These are phyloP conservation scores for Zeus faber DNA, from an alignment of 2,113 vertebrate genomes.

Conservation along the genomic window DNA sequence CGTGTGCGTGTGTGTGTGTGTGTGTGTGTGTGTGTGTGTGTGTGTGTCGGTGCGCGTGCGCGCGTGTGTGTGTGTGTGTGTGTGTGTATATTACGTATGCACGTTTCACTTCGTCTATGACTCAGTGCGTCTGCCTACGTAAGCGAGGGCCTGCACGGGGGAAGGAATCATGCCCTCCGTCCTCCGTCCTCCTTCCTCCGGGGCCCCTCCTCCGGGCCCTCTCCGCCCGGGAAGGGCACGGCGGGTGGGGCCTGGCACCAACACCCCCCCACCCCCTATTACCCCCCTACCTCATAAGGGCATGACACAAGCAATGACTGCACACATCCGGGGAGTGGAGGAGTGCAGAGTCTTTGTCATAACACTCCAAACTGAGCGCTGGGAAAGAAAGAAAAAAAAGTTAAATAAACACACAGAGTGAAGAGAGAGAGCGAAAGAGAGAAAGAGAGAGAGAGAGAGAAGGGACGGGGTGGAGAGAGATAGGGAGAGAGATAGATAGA, in stretches of 20 bases:
- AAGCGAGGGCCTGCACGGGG: slow-evolving; percentile 25
- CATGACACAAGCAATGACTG: slow-evolving; percentile 67
- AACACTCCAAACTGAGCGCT: slow-evolving; percentile 47
- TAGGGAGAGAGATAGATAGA: slow-evolving; percentile 23
- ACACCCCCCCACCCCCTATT: too few relatives aligned
- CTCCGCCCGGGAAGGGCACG: slow-evolving; percentile 45
- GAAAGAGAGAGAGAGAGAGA: slow-evolving; percentile 5
- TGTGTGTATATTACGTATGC: neutral
- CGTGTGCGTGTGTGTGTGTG: slow-evolving; percentile 1
- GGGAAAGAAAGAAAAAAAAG: too few relatives aligned
- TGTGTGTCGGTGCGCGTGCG: slow-evolving; percentile 2
- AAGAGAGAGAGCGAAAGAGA: slow-evolving; percentile 18
- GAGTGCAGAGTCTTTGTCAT: slow-evolving; percentile 57
- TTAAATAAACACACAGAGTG: slow-evolving; percentile 59
- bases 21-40: slow-evolving; percentile 7
- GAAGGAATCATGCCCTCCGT: slow-evolving; percentile 43
- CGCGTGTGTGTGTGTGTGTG: neutral
- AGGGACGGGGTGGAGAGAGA: neutral
- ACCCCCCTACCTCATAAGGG: slow-evolving; percentile 67
- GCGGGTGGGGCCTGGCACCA: slow-evolving; percentile 46
- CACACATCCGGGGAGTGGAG: slow-evolving; percentile 62
- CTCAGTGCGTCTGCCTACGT: neutral
- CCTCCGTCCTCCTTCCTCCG: slow-evolving; percentile 31
- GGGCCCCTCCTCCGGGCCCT: slow-evolving; percentile 13
- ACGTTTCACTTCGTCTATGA: neutral